A percentile compares a stretch with the other conserved stretches of the same genome.
phyloP scores from a whole-genome alignment of 92 coral and sea anemone genomes.

The Heliopora coerulea region DNA sequence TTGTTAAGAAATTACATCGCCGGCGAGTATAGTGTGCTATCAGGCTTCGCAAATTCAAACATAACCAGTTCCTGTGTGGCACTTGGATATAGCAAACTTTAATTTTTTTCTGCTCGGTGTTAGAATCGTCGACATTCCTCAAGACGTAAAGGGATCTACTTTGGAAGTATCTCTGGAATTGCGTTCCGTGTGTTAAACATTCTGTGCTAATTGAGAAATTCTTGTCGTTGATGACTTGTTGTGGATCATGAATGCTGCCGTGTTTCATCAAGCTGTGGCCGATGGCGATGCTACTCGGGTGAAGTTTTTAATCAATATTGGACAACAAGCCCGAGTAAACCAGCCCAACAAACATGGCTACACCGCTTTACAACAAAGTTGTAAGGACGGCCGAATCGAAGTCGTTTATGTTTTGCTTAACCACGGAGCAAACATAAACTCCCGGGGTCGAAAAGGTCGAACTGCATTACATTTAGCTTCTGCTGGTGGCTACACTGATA shows the following conservation, averaged over 20 bases:
- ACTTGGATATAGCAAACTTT: no score
- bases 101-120: no score
- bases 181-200: no score
- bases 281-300: slow-evolving; percentile 97
- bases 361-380: slow-evolving; percentile 88
- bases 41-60: no score
- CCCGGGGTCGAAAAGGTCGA: slow-evolving; percentile 69
- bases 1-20: no score
- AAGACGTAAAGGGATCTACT: no score
- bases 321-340: slow-evolving; percentile 84
- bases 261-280: slow-evolving; percentile 88
- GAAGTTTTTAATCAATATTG: slow-evolving; percentile 77
- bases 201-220: no score
- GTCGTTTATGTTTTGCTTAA: slow-evolving; percentile 83
- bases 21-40: no score
- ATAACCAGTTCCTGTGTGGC: no score
- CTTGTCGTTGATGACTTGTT: no score
- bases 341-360: slow-evolving; percentile 75
- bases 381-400: slow-evolving; percentile 72
- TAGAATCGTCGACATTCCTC: no score
- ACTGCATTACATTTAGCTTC: slow-evolving; percentile 92
- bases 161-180: no score
- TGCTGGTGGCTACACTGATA: slow-evolving; percentile 66
- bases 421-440: slow-evolving; percentile 84
- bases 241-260: slow-evolving; percentile 48